These are phyloP conservation scores for Ceratitis capitata DNA, from an alignment of 1,140 invertebrate species.

Conservation along the genomic window DNA sequence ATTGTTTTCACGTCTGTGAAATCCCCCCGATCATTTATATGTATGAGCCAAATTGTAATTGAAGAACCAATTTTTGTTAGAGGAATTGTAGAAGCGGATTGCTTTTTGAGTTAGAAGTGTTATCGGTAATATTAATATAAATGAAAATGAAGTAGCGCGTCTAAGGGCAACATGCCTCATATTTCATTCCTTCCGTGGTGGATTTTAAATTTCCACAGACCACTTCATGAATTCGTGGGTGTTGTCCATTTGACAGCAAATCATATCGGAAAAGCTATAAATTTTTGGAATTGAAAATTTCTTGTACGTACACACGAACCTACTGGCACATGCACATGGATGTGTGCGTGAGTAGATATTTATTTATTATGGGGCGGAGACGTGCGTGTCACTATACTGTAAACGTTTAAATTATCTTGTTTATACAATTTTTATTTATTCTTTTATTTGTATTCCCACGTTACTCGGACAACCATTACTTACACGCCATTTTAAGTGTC, in stretches of 20 bases:
- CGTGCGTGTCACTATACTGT: not conserved
- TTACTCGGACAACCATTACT: slow-evolving; percentile 13
- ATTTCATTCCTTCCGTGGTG: not conserved
- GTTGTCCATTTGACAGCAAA: not conserved
- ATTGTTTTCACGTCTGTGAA: no score
- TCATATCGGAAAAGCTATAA: slow-evolving; percentile 17
- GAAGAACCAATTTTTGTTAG: not conserved
- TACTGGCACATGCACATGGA: not conserved
- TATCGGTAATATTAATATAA: not conserved
- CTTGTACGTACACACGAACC: not conserved
- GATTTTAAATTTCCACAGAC: not conserved
- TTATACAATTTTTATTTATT: not conserved
- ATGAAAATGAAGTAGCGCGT: not conserved
- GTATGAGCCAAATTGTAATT: no score
- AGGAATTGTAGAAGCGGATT: no score
- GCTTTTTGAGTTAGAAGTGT: no score
- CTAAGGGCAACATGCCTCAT: not conserved
- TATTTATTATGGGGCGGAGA: not conserved
- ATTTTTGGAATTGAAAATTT: not conserved
- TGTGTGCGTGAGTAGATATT: not conserved
- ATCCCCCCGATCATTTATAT: no score
- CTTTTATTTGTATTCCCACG: not conserved
- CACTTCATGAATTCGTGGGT: not conserved
- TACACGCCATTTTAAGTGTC: not conserved
- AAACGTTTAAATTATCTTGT: slow-evolving; percentile 15